Evolutionary conservation across 2,113 vertebrate genomes (phyloP).

Genomic region (Carlito syrichta): DNA sequence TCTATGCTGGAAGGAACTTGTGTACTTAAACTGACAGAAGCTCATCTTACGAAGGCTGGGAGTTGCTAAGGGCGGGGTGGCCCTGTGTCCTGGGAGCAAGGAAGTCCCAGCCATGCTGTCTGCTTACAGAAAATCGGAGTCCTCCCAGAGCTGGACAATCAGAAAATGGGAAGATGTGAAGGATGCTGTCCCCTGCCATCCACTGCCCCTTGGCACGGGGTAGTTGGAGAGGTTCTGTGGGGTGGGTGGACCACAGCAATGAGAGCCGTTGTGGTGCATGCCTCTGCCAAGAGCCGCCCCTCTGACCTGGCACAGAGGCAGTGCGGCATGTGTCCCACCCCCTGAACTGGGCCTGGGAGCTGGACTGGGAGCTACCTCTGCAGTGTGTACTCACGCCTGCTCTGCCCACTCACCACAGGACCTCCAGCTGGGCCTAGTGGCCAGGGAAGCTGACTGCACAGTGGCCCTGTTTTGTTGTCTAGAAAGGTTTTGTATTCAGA

Average conservation of each 20-base stretch:
- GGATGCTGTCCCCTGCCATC: not conserved
- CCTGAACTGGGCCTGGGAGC: not conserved
- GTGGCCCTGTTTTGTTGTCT: not conserved
- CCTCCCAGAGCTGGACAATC: not conserved
- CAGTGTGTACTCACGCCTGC: not conserved
- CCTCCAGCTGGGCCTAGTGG: not conserved
- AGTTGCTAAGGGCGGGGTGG: not conserved
- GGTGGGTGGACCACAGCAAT: not conserved
- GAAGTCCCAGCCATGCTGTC: not conserved
- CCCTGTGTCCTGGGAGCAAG: not conserved
- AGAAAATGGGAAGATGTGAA: not conserved
- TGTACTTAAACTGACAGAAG: not conserved
- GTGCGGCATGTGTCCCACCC: rapidly evolving
- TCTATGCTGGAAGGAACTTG: not conserved
- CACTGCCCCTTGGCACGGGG: not conserved
- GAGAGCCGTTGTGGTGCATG: not conserved
- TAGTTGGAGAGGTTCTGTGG: not conserved
- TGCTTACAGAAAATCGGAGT: not conserved
- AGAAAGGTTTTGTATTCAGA: not conserved
- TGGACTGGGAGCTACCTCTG: not conserved
- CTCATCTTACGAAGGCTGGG: not conserved
- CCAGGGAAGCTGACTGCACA: not conserved
- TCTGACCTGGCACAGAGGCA: not conserved
- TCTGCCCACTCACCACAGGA: not conserved
- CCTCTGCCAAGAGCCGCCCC: not conserved